Percentiles rank a stretch among this genome's conserved stretches.
These are phyloP conservation scores for Heliconius congener DNA, from an alignment of 1,140 invertebrate species.

Conservation along the genomic window DNA sequence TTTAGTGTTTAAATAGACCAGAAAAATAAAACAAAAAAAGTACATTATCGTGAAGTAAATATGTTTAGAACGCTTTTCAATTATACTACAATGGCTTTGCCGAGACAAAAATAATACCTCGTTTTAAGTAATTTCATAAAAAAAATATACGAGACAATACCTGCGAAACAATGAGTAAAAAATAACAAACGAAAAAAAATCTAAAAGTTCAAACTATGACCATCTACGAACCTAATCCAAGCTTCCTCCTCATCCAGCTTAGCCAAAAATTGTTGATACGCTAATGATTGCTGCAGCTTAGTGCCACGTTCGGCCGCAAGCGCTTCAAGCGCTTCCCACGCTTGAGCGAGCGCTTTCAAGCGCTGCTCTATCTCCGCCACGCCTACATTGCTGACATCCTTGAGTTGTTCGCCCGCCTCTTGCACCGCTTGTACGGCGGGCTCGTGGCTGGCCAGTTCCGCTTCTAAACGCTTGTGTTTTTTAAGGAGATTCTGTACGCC, in stretches of 20 bases:
- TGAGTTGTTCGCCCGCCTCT: slow-evolving; percentile 96
- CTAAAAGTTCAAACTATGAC: not conserved
- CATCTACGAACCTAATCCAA: slow-evolving; percentile 89
- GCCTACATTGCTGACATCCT: slow-evolving; percentile 98
- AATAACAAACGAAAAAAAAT: not conserved
- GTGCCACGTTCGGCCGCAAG: slow-evolving; percentile 93
- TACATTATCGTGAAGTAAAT: no score
- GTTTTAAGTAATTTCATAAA: no score
- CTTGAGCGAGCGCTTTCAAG: slow-evolving; percentile 91
- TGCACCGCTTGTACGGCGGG: slow-evolving; percentile 98
- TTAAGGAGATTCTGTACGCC: slow-evolving; percentile 99
- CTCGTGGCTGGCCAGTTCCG: slow-evolving; percentile 97
- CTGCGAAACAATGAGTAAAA: not conserved
- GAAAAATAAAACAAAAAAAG: no score
- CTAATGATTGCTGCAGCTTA: slow-evolving; percentile 96
- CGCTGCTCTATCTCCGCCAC: slow-evolving; percentile 97
- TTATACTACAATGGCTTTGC: no score
- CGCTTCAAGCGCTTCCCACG: slow-evolving; percentile 95
- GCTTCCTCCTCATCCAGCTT: slow-evolving; percentile 99
- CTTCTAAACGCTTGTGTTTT: slow-evolving; percentile 98
- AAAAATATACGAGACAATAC: no score
- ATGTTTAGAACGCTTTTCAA: no score
- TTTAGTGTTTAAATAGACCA: not conserved
- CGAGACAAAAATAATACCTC: no score
- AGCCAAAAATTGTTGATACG: slow-evolving; percentile 98